A percentile compares a stretch with the other conserved stretches of the same genome.
These are phyloP conservation scores for Homarus gammarus DNA, from an alignment of 2,888 invertebrate species.

Conservation along the genomic window DNA sequence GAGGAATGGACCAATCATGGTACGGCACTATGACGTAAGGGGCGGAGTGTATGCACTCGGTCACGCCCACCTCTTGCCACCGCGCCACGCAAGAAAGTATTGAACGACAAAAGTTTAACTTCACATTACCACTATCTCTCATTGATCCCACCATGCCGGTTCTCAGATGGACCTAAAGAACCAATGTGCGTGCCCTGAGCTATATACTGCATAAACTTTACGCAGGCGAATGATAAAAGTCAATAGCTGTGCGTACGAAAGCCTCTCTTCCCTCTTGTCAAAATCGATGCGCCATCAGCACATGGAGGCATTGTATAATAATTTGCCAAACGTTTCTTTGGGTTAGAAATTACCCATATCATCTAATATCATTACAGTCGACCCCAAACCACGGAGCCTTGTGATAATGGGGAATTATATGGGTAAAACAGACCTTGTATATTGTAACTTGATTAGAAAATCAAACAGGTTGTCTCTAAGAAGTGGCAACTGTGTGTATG, in stretches of 20 bases:
- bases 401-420: not conserved
- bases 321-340: constrained; percentile 65
- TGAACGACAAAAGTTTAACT: constrained; percentile 67
- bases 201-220: not conserved
- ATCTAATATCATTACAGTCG: not conserved
- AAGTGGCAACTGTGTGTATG: constrained; percentile 62
- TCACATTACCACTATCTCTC: constrained; percentile 28
- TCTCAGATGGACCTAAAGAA: not conserved
- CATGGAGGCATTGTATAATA: constrained; percentile 67
- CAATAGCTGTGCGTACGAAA: no score
- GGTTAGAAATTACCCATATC: not conserved
- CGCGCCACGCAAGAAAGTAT: constrained; percentile 71
- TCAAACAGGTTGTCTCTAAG: constrained; percentile 68
- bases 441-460: constrained; percentile 30
- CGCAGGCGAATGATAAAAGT: not conserved
- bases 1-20: constrained; percentile 54
- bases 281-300: constrained; percentile 69
- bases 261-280: constrained; percentile 46
- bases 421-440: not conserved
- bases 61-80: constrained; percentile 49
- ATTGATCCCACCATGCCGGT: not conserved
- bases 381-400: not conserved
- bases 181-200: not conserved
- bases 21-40: constrained; percentile 54
- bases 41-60: constrained; percentile 43